Conservation (phyloP, 2,888 invertebrate genomes). For the Ennomos erosarius region DNA sequence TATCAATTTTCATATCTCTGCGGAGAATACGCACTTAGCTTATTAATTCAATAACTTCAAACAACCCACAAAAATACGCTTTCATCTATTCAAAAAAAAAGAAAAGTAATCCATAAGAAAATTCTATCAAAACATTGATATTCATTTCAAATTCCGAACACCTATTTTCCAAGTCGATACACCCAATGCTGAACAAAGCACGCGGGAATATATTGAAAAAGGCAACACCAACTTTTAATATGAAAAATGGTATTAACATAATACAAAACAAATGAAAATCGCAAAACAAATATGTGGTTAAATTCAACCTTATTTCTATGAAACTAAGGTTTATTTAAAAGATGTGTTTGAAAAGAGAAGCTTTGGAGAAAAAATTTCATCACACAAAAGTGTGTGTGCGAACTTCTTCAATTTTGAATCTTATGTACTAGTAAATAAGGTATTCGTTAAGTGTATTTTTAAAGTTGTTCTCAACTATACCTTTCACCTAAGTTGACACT, state of each 20-base stretch:
- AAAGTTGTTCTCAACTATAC: conserved; percentile 40
- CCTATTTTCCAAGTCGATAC: conserved; percentile 44
- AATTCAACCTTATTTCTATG: not conserved
- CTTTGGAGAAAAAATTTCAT: conserved; percentile 25
- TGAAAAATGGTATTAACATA: conserved; percentile 83
- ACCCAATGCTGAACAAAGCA: conserved; percentile 39
- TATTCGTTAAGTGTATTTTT: not conserved
- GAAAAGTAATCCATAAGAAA: conserved; percentile 25
- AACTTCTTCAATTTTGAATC: conserved; percentile 13
- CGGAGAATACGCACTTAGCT: too few species aligned
- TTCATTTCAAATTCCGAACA: conserved; percentile 39
- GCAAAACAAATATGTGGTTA: not conserved
- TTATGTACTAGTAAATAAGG: conserved; percentile 5
- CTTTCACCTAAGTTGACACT: conserved; percentile 58
- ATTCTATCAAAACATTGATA: conserved; percentile 38
- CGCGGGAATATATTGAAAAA: conserved; percentile 54
- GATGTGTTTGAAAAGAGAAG: conserved; percentile 21
- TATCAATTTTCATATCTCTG: too few species aligned
- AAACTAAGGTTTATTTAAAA: not conserved
- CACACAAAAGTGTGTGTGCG: conserved; percentile 1
- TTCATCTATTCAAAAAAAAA: conserved; percentile 5
- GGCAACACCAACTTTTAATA: conserved; percentile 77
- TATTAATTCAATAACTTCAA: too few species aligned
- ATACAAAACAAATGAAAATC: conserved; percentile 49
- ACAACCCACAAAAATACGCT: not conserved